Evolutionary conservation across 2,888 invertebrate genomes (phyloP), one percentile per base, ranked within the genome.

Genomic region (Agrochola circellaris): DNA sequence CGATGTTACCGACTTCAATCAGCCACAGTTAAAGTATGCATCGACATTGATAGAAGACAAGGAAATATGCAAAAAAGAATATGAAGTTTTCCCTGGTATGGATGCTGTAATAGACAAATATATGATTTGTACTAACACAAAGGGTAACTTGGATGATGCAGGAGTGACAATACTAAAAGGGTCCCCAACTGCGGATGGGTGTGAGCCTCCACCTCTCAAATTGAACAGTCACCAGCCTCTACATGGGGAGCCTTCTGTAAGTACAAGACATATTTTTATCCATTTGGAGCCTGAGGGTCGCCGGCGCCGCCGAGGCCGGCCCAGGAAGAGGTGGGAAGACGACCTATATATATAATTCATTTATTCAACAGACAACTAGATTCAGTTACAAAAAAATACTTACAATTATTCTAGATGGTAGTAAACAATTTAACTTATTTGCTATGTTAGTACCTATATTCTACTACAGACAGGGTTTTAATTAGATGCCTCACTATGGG

Each of bases 41-140:
- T 66, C 92, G 2, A 81, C 83, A 0, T 15, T 80, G 20, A 81
- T 93, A 30, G 56, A 79, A 51, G 34, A 85, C 7, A 91, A 90
- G 62, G 58, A 80, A 1, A 66, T 78, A 13, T 93, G 93, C 68
- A 90, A 89, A 70, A 20, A 69, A 4, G 72, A 70, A 8, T 92
- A 90, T 66, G n/a, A 5, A 0, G 45, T 74, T 0, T 81, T 85
- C 9, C 0, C 26, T 0, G 78, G 84, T 9, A 78, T 92, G 72
- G 73, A 6, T 0, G 11, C n/a, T 0, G 76, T 87, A 0, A 93
- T 93, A 67, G 90, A 91, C 0, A 84, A 87, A 7, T 91, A 91
- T 60, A 93, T 93, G 93, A 87, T 93, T 54, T 93, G 93, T 61
- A 89, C 92, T 7, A 38, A 78, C 2, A 61, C 60, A 0, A 38